These are phyloP conservation scores for Carassius auratus DNA, from an alignment of 2,113 vertebrate species.

Conservation along the genomic window DNA sequence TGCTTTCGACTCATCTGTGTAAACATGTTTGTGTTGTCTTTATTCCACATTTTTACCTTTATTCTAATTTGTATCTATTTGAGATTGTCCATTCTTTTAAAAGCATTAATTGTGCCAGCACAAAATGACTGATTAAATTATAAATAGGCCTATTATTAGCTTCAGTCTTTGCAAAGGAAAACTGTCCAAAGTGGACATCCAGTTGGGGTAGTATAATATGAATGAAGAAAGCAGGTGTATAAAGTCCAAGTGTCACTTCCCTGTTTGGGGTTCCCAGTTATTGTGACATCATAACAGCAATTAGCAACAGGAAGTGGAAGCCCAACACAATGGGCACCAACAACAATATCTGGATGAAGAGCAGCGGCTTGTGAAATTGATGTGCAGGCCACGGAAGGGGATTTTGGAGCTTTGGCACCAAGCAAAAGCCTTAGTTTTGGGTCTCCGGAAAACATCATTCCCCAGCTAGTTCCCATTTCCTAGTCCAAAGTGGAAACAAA, in stretches of 20 bases:
- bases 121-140: not conserved
- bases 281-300: conserved; percentile 55
- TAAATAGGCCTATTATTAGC: not conserved
- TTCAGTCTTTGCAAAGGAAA: not conserved
- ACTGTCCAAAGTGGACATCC: not conserved
- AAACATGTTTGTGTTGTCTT: not conserved
- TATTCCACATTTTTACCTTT: not conserved
- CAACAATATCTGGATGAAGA: conserved; percentile 60
- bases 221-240: conserved; percentile 30
- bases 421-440: conserved; percentile 49
- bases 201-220: not conserved
- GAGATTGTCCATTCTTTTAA: not conserved
- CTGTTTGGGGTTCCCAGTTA: conserved; percentile 37
- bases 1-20: not conserved
- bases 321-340: conserved; percentile 63
- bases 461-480: conserved; percentile 5
- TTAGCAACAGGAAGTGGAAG: conserved; percentile 63
- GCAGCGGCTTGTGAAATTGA: not conserved
- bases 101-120: not conserved
- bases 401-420: not conserved
- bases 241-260: conserved; percentile 5
- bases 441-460: conserved; percentile 63
- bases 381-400: not conserved
- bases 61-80: conserved; percentile 8
- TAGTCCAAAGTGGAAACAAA: conserved; percentile 27